Base-by-base conservation (phyloP, 92 coral and sea anemone species). In the Parazoanthus atlanticus region DNA sequence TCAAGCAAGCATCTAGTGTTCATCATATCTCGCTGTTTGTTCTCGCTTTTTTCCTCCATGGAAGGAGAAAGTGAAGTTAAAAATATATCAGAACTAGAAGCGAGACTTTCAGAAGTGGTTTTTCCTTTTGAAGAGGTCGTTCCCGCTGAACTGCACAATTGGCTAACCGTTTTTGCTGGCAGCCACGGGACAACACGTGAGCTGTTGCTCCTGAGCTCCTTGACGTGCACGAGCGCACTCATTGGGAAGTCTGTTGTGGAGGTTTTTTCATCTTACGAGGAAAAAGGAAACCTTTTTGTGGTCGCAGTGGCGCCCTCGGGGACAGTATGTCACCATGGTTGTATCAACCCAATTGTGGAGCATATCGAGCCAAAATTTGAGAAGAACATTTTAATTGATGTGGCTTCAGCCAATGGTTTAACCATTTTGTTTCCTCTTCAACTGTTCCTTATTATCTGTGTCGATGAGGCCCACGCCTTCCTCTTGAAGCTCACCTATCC, bases 251-350 rank as follows among this genome's bases (percentile, higher is more conserved):
- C 87, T 21, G 76, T 92, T 31, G 31, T 94, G 56, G 85, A 90
- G 71, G 89, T 94, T 31, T 94, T 94, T 70, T 54, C 75, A 19
- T 21, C 94, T n/a, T 94, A 88, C 38, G 79, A 82, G 67, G 94
- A 94, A 79, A 90, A 76, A 33, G 92, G 88, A 21, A 92, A 94
- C 90, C 82, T 88, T 54, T 94, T 86, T 64, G 40, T 86, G 34
- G 71, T 92, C 54, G 93, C 73, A 54, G 87, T 94, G 19, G 95
- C 93, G 33, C 95, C 91, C 32, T 94, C 96, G 8, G 96, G 96
- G 26, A 30, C 91, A 5, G 93, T 93, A 11, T 91, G 96, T 86
- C 94, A 91, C 70, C 74, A 33, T 26, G 94, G 92, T 5, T 91
- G 94, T 49, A 89, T 87, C 2, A 90, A 92, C 28, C 92, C 96